phyloP scores from a whole-genome alignment of 2,113 vertebrate species.

The Paraplagusia blochii region DNA sequence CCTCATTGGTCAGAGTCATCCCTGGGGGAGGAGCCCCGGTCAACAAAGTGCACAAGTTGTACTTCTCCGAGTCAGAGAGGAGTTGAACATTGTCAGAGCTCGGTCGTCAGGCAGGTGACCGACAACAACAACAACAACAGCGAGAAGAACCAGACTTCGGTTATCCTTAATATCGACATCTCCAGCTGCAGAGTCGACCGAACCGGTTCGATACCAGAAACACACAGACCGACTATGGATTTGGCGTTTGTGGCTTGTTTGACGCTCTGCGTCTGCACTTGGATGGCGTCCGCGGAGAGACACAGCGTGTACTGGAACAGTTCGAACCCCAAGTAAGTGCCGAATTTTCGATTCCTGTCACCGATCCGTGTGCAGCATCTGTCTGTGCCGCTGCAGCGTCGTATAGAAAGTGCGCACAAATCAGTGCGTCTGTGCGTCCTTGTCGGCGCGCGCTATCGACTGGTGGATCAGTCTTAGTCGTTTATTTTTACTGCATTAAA shows the following conservation, averaged over 20 bases:
- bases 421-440: background rate
- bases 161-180: slow-evolving; percentile 5
- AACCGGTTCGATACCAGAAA: background rate
- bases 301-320: slow-evolving; percentile 80
- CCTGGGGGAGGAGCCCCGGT: slow-evolving; percentile 18
- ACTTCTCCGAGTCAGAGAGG: slow-evolving; percentile 18
- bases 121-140: background rate
- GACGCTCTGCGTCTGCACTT: slow-evolving; percentile 57
- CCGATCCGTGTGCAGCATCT: no score
- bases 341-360: no score
- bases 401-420: background rate
- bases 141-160: background rate
- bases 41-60: slow-evolving; percentile 45
- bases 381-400: no score
- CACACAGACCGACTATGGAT: slow-evolving; percentile 64
- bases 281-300: slow-evolving; percentile 70
- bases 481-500: background rate
- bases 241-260: slow-evolving; percentile 62
- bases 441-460: no score
- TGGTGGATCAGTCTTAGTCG: background rate
- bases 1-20: slow-evolving; percentile 23
- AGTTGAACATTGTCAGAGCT: background rate
- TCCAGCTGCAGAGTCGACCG: background rate
- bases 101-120: no score
- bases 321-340: slow-evolving; percentile 73